Evolutionary conservation across 2,888 invertebrate genomes (phyloP).

Genomic region (Schizotus pectinicornis): DNA sequence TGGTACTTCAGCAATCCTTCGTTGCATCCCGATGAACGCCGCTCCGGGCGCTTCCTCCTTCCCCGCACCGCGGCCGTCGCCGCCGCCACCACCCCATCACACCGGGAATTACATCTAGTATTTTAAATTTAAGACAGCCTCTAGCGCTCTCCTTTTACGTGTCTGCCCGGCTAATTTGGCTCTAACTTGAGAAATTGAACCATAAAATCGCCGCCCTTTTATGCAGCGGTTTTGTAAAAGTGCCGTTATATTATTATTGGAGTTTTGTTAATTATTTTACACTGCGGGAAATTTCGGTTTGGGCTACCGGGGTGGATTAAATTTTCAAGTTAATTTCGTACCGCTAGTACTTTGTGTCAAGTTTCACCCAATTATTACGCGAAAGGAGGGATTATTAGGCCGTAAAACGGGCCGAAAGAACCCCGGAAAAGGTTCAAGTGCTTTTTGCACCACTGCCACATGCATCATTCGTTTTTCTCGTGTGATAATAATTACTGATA

Average conservation of each 20-base stretch:
- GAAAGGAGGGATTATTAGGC: too few relatives aligned
- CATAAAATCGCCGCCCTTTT: conserved; percentile 31
- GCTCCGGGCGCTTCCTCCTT: conserved; percentile 9
- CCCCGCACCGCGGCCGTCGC: conserved; percentile 11
- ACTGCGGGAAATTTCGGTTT: not conserved
- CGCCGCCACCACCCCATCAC: conserved; percentile 36
- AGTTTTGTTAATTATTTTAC: conserved; percentile 23
- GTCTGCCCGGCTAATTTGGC: conserved; percentile 36
- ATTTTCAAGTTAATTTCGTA: not conserved
- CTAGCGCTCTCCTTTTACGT: conserved; percentile 35
- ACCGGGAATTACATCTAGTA: conserved; percentile 36
- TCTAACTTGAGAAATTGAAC: conserved; percentile 32
- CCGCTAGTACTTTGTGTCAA: not conserved
- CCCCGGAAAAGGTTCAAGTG: too few relatives aligned
- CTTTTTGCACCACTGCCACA: too few relatives aligned
- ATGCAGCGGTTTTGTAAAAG: conserved; percentile 24
- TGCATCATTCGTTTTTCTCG: too few relatives aligned
- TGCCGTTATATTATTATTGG: conserved; percentile 14
- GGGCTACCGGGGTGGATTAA: not conserved
- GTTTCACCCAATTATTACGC: too few relatives aligned
- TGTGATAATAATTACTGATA: too few relatives aligned
- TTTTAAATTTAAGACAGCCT: conserved; percentile 40
- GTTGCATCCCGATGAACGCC: conserved; percentile 21
- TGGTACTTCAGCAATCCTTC: conserved; percentile 19
- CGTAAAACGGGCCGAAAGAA: too few relatives aligned